phyloP scores from a whole-genome alignment of 2,113 vertebrate species.

The Ptilonorhynchus violaceus region DNA sequence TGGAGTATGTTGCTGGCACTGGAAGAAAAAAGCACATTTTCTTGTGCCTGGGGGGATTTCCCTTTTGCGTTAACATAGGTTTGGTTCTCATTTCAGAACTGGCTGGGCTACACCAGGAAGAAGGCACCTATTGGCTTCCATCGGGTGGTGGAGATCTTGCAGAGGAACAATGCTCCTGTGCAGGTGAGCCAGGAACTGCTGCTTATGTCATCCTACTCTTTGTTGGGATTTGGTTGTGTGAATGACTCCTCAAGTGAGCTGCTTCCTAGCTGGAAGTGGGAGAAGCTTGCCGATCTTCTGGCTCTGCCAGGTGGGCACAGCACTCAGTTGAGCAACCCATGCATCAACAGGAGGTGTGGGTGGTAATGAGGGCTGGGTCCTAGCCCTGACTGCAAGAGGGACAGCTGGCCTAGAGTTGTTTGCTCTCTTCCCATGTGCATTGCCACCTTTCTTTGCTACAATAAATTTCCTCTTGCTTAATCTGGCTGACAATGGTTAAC shows the following conservation, averaged over 20 bases:
- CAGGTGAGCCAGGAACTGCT: slow-evolving; percentile 68
- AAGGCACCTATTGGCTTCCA: slow-evolving; percentile 90
- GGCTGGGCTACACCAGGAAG: slow-evolving; percentile 94
- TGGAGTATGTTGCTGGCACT: rapidly evolving
- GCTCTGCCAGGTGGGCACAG: rapidly evolving
- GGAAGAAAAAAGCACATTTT: not conserved
- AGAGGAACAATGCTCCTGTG: slow-evolving; percentile 89
- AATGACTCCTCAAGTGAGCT: not conserved
- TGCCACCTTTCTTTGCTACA: not conserved
- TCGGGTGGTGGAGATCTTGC: slow-evolving; percentile 90
- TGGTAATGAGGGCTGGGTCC: not conserved
- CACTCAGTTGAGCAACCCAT: not conserved
- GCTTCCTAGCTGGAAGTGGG: not conserved
- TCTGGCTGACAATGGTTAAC: not conserved
- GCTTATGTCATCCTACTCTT: not conserved
- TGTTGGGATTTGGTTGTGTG: not conserved
- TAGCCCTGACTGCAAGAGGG: not conserved
- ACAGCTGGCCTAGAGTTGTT: not conserved
- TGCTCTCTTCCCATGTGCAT: not conserved
- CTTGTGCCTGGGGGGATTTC: not conserved
- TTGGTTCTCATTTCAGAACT: slow-evolving; percentile 76
- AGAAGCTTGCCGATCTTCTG: not conserved
- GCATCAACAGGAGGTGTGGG: not conserved
- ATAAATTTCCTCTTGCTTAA: not conserved
- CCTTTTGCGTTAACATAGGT: not conserved